Evolutionary conservation across 2,888 invertebrate species (phyloP).

Genomic region (Lordiphosa andalusiaca): DNA sequence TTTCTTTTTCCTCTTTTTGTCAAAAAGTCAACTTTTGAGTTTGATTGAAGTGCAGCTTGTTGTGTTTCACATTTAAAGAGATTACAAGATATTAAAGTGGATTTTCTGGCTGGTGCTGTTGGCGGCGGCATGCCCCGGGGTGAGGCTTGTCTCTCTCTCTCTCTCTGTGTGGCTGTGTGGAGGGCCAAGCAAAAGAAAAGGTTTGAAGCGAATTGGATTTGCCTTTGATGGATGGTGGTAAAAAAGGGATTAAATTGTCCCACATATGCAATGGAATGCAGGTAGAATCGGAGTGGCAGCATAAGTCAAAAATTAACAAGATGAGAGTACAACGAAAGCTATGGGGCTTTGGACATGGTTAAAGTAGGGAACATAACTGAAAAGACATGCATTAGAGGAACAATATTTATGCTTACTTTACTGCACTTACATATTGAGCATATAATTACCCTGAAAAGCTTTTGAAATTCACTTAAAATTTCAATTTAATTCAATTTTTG

Average conservation of each 20-base stretch:
- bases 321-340: too few relatives aligned
- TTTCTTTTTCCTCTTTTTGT: conserved; percentile 19
- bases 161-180: conserved; percentile 13
- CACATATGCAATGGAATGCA: neutral
- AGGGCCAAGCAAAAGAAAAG: conserved; percentile 30
- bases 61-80: conserved; percentile 65
- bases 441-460: too few relatives aligned
- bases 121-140: conserved; percentile 53
- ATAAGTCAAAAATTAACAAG: too few relatives aligned
- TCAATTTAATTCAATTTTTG: too few relatives aligned
- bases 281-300: too few relatives aligned
- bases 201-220: conserved; percentile 69
- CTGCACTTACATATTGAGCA: too few relatives aligned
- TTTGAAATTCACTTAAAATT: too few relatives aligned
- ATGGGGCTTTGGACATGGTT: too few relatives aligned
- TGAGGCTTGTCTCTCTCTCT: too few relatives aligned
- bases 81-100: conserved; percentile 72
- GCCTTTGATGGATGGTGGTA: conserved; percentile 61
- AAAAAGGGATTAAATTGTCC: conserved; percentile 49
- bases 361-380: too few relatives aligned
- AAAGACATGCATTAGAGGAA: too few relatives aligned
- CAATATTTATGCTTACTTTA: too few relatives aligned
- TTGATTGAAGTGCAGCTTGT: conserved; percentile 27
- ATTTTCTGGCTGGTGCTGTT: conserved; percentile 6
- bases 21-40: conserved; percentile 12